Evolutionary conservation across 2,888 invertebrate genomes (phyloP).

Genomic region (Eristalinus sepulchralis): DNA sequence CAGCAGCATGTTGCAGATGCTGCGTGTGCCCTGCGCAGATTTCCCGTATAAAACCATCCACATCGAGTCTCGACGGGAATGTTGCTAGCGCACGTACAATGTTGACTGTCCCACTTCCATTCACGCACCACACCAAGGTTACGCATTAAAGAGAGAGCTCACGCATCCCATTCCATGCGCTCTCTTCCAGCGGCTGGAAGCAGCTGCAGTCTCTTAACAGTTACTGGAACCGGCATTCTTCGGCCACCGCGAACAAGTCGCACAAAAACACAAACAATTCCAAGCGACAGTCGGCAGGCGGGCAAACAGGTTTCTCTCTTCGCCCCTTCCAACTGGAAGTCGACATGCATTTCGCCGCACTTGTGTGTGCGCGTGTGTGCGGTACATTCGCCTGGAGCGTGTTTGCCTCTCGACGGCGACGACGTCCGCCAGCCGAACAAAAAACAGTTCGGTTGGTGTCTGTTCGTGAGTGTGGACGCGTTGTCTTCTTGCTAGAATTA

Average conservation of each 20-base stretch:
- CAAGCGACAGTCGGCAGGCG: neutral
- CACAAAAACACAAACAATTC: neutral
- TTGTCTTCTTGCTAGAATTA: constrained; percentile 30
- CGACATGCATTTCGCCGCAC: constrained; percentile 18
- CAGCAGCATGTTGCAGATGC: neutral
- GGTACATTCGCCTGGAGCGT: constrained; percentile 51
- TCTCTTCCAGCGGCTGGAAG: neutral
- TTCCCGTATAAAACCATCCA: neutral
- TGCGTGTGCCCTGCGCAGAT: neutral
- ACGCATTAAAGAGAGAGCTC: constrained; percentile 30
- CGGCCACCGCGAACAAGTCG: constrained; percentile 13
- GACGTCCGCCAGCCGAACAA: constrained; percentile 36
- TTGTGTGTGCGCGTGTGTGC: constrained; percentile 4
- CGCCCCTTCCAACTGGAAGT: constrained; percentile 32
- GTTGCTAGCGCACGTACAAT: neutral
- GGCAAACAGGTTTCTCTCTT: constrained; percentile 39
- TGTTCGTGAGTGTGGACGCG: constrained; percentile 63
- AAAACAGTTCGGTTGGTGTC: constrained; percentile 70
- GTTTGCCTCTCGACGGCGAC: constrained; percentile 51
- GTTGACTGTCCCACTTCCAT: constrained; percentile 4
- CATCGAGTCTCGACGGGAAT: constrained; percentile 26
- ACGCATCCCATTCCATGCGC: neutral
- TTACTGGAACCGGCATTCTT: constrained; percentile 46
- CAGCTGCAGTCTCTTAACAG: neutral
- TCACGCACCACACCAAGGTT: constrained; percentile 28